A percentile compares a stretch with the other conserved stretches of the same genome.
Conservation (phyloP, 2,888 invertebrate species). For the Diaperis boleti region DNA sequence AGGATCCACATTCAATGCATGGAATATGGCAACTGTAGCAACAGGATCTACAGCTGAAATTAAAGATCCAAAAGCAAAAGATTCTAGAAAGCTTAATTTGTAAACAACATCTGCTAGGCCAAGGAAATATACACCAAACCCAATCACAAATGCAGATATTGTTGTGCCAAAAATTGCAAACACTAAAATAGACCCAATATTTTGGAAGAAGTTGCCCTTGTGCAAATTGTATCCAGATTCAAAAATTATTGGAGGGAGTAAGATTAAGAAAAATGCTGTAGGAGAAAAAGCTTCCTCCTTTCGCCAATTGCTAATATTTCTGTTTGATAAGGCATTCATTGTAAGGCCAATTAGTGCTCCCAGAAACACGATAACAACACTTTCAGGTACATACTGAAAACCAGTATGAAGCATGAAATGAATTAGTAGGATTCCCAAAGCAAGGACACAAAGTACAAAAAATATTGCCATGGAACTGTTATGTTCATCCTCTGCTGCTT, state of each 20-base stretch:
- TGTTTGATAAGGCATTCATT: constrained; percentile 88
- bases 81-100: constrained; percentile 92
- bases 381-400: constrained; percentile 97
- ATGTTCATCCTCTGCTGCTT: constrained; percentile 95
- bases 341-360: constrained; percentile 93
- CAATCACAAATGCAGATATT: constrained; percentile 97
- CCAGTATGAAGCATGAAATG: constrained; percentile 96
- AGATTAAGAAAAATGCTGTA: constrained; percentile 96
- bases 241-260: constrained; percentile 98
- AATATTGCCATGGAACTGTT: constrained; percentile 98
- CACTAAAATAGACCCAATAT: constrained; percentile 97
- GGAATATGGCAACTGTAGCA: constrained; percentile 98
- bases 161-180: constrained; percentile 98
- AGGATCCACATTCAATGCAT: constrained; percentile 96
- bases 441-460: constrained; percentile 95
- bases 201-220: constrained; percentile 96
- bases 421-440: constrained; percentile 92
- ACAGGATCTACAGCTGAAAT: constrained; percentile 99
- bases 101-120: constrained; percentile 94
- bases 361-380: constrained; percentile 95
- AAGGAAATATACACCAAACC: constrained; percentile 94
- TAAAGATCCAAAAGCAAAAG: constrained; percentile 97
- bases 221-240: constrained; percentile 99
- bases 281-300: constrained; percentile 99
- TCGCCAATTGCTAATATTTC: constrained; percentile 94